These are phyloP conservation scores for Zaprionus bogoriensis DNA, from an alignment of 2,888 invertebrate species.

Conservation along the genomic window DNA sequence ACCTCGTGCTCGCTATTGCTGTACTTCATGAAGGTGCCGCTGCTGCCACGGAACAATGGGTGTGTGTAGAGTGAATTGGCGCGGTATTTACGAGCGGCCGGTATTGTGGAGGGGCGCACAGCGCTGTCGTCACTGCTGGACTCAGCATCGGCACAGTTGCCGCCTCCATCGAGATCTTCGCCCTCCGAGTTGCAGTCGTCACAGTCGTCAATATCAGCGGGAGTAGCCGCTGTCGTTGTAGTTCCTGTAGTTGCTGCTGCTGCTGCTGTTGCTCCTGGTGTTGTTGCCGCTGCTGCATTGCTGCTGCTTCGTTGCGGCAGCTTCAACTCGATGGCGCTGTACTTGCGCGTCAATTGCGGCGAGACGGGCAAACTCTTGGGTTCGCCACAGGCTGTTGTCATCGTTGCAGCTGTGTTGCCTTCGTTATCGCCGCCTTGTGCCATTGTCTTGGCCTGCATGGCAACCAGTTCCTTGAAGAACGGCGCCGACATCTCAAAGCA, in stretches of 20 bases:
- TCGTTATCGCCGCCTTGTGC: slow-evolving; percentile 20
- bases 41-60: slow-evolving; percentile 83
- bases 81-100: slow-evolving; percentile 82
- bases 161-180: slow-evolving; percentile 81
- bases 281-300: slow-evolving; percentile 36
- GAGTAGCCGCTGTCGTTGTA: slow-evolving; percentile 7
- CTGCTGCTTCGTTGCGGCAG: slow-evolving; percentile 59
- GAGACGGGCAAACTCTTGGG: slow-evolving; percentile 84
- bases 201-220: slow-evolving; percentile 71
- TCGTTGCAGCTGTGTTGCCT: not conserved
- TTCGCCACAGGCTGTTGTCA: slow-evolving; percentile 61
- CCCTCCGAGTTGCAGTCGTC: slow-evolving; percentile 77
- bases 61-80: slow-evolving; percentile 86
- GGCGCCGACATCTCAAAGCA: slow-evolving; percentile 91
- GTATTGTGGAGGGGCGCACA: slow-evolving; percentile 65
- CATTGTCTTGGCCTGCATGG: slow-evolving; percentile 71
- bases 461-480: slow-evolving; percentile 83
- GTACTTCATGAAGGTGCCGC: slow-evolving; percentile 51
- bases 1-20: slow-evolving; percentile 49
- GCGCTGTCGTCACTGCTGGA: slow-evolving; percentile 81
- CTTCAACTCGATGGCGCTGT: slow-evolving; percentile 79
- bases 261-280: slow-evolving; percentile 34
- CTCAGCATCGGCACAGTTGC: slow-evolving; percentile 81
- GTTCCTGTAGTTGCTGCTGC: slow-evolving; percentile 28
- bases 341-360: slow-evolving; percentile 83